Evolutionary conservation across 1,140 invertebrate species (phyloP).

Genomic region (Oncopodura yosiiana): DNA sequence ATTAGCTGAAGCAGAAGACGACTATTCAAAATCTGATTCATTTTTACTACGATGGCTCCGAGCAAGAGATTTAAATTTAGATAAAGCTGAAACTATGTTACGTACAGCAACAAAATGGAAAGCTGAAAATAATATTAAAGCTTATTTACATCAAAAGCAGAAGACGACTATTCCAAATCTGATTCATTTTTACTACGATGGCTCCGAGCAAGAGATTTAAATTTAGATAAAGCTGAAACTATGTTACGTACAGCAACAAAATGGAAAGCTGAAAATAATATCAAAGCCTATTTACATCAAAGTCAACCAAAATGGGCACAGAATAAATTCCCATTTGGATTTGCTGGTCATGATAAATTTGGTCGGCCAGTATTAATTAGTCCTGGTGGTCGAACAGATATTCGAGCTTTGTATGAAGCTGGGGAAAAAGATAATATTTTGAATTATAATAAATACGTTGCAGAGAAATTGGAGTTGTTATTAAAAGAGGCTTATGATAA

Average conservation of each 20-base stretch:
- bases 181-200: slow-evolving; percentile 1
- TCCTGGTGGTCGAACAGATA: slow-evolving; percentile 17
- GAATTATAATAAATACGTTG: too few species aligned
- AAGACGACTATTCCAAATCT: too few species aligned
- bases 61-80: neutral
- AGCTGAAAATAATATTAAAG: too few species aligned
- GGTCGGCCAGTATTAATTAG: slow-evolving; percentile 8
- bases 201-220: slow-evolving; percentile 17
- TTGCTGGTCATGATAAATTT: slow-evolving; percentile 10
- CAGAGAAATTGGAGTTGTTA: too few species aligned
- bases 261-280: slow-evolving; percentile 4
- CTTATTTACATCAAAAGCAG: too few species aligned
- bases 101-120: slow-evolving; percentile 1
- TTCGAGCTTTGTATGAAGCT: slow-evolving; percentile 10
- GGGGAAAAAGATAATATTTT: slow-evolving; percentile 23
- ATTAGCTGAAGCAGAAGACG: neutral
- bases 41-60: slow-evolving; percentile 5
- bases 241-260: slow-evolving; percentile 22
- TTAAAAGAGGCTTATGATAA: too few species aligned
- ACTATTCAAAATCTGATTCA: neutral
- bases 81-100: slow-evolving; percentile 2
- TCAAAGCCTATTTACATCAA: slow-evolving; percentile 13
- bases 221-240: slow-evolving; percentile 20
- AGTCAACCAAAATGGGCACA: too few species aligned
- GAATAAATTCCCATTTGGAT: slow-evolving; percentile 10